Percentiles rank a stretch among this genome's conserved stretches.
Evolutionary conservation across 2,797 vertebrate species (phyloP).

Genomic region (Cyprinella venusta): DNA sequence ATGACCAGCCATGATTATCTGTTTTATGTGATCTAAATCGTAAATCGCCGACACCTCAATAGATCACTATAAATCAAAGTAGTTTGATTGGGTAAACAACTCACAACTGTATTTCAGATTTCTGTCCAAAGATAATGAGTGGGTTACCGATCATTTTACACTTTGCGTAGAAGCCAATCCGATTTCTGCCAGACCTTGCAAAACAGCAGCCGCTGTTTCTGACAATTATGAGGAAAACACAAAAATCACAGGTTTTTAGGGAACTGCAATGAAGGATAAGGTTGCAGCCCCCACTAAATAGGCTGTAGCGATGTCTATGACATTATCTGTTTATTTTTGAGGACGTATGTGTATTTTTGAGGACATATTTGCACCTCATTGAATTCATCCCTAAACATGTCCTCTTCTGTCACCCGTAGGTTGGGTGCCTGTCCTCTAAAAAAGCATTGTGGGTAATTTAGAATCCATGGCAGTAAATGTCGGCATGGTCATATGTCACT

Average conservation of each 20-base stretch:
- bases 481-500: conserved; percentile 39
- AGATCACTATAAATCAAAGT: not conserved
- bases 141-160: not conserved
- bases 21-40: conserved; percentile 1
- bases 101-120: not conserved
- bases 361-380: conserved; percentile 13
- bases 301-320: not conserved
- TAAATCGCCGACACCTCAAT: not conserved
- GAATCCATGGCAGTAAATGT: conserved; percentile 49
- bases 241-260: not conserved
- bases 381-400: conserved; percentile 15
- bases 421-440: conserved; percentile 1
- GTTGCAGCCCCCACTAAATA: not conserved
- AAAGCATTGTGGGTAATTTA: conserved; percentile 49
- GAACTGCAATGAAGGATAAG: not conserved
- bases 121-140: not conserved
- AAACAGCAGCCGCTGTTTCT: not conserved
- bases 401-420: conserved; percentile 33
- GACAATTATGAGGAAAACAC: not conserved
- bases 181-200: not conserved
- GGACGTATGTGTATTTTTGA: not conserved
- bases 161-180: not conserved
- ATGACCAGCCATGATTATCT: not conserved
- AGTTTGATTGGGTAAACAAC: not conserved
- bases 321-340: conserved; percentile 7